A percentile compares a stretch with the other conserved stretches of the same genome.
phyloP scores from a whole-genome alignment of 2,888 invertebrate genomes.

The Rotaria socialis region DNA sequence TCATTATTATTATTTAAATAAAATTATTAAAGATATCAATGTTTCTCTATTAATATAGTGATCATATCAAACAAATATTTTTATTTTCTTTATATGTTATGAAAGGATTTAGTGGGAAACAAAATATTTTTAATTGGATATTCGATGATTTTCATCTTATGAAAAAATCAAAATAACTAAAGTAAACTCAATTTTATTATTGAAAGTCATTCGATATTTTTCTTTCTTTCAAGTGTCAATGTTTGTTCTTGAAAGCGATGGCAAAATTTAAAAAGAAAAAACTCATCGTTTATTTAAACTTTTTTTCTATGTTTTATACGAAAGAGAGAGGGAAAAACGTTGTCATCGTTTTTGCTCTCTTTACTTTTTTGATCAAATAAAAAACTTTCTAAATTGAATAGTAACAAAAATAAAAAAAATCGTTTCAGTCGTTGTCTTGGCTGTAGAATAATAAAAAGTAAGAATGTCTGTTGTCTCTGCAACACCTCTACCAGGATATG shows the following conservation, averaged over 20 bases:
- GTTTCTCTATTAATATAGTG: too few relatives aligned
- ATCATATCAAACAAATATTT: too few relatives aligned
- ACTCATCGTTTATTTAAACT: not conserved
- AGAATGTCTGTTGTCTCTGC: not conserved
- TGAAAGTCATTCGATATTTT: not conserved
- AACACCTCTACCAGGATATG: not conserved
- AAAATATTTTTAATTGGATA: too few relatives aligned
- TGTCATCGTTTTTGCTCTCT: not conserved
- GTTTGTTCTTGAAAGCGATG: constrained; percentile 2
- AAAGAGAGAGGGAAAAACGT: not conserved
- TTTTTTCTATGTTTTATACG: not conserved
- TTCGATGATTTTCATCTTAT: too few relatives aligned
- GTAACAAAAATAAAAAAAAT: not conserved
- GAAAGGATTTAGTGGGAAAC: too few relatives aligned
- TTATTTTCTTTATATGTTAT: too few relatives aligned
- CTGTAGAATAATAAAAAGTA: not conserved
- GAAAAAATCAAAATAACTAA: too few relatives aligned
- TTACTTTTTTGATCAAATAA: not conserved
- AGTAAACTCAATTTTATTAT: too few relatives aligned
- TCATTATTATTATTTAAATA: too few relatives aligned
- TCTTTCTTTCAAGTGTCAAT: not conserved
- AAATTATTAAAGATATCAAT: too few relatives aligned
- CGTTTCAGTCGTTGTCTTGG: not conserved
- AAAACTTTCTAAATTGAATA: not conserved
- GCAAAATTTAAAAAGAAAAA: not conserved